Evolutionary conservation across 2,113 vertebrate genomes (phyloP).

Genomic region (Origma solitaria): DNA sequence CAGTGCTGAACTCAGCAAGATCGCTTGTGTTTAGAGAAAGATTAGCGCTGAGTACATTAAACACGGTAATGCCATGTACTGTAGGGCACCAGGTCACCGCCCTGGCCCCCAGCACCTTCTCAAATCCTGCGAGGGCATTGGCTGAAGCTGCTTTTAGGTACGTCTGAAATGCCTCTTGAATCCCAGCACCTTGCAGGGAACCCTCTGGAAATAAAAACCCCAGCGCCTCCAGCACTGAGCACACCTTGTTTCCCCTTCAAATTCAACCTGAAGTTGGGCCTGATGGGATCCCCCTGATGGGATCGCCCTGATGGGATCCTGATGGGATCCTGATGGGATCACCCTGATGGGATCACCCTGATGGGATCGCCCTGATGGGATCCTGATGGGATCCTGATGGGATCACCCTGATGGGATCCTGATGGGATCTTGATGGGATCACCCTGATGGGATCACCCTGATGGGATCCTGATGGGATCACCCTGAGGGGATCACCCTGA

Average conservation of each 20-base stretch:
- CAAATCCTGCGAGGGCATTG: background rate
- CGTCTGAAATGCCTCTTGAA: background rate
- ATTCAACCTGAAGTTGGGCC: background rate
- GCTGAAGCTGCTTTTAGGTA: background rate
- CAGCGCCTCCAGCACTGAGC: background rate
- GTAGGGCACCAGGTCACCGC: constrained; percentile 1
- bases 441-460: no score
- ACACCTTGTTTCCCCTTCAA: background rate
- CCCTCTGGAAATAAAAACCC: background rate
- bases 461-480: no score
- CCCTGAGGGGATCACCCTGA: no score
- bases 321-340: no score
- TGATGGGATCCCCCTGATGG: no score
- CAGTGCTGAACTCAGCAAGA: constrained; percentile 67
- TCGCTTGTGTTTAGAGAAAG: constrained; percentile 60
- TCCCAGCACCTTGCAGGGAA: background rate
- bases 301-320: no score
- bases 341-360: no score
- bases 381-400: no score
- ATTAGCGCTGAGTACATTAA: constrained; percentile 66
- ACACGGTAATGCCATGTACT: constrained; percentile 36
- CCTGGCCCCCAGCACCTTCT: background rate
- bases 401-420: no score
- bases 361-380: no score
- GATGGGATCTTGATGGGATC: no score